Base-by-base conservation (phyloP, 2,113 vertebrate genomes). In the Strigops habroptila region DNA sequence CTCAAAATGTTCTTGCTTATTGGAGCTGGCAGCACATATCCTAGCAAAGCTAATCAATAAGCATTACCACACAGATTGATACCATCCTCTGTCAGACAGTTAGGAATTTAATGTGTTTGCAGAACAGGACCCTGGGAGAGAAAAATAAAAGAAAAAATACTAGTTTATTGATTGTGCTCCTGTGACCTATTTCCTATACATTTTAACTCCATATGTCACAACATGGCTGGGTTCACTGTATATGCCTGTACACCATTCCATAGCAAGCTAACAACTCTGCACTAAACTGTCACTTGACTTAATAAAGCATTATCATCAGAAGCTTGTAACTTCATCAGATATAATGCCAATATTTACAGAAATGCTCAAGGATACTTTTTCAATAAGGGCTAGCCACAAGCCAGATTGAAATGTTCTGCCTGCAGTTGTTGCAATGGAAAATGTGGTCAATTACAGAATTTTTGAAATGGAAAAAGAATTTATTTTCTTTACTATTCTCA, bases 1-100 rank as follows among this genome's bases (percentile, higher is more conserved):
- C 51, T 80, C 35, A 8, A 94, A 94, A 81, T 69, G 77, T 93
- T 96, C 88, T 88, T 87, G 88, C 73, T 87, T 96, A 87, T 90
- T 96, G 76, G 63, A 92, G 93, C 96, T 95, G 78, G 91, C 93
- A 97, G 86, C 93, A 91, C 63, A 88, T 51, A 96, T 41, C 84
- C 91, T 48, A 95, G 80, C n/a, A 86, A 96, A 96, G 57, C 33
- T 93, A 85, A 97, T 97, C 96, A 93, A 97, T 97, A 96, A 93
- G 74, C 84, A 87, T 87, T 95, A 97, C 86, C 96, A 91, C 80
- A 95, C 85, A 97, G 82, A 97, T 94, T 96, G 95, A 96, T 97
- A 90, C 85, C 77, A 89, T 94, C 95, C 93, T 91, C 95, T 94
- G 76, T 94, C 93, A 95, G 73, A 93, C 90, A 96, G 93, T 84